Base-by-base conservation (phyloP, 2,113 vertebrate species). In the Tapirus terrestris region DNA sequence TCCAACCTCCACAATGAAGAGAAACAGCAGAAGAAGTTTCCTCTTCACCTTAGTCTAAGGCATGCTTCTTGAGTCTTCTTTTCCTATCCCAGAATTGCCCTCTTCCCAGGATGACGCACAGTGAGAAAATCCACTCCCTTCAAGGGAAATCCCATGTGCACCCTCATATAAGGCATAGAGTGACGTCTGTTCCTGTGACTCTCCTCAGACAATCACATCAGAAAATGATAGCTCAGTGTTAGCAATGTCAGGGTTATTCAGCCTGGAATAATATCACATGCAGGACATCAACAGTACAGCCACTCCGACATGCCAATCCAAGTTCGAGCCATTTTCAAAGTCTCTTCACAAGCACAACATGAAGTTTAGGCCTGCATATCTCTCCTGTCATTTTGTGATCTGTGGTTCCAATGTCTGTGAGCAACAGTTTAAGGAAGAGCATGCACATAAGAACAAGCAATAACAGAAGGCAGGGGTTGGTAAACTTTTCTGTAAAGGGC, bases 321-420 rank as follows among this genome's bases (percentile, higher is more conserved):
- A 73, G 9, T 45, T 61, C 72, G 16, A 51, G 31, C 77, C 43
- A 80, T 75, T 85, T 89, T 84, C 70, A 76, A 88, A 82, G 51
- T 91, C 36, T 94, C 60, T 43, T 91, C 65, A 63, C 4, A 76
- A 68, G 43, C 63, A 39, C 33, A n/a, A 81, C 11, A 51, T 39
- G 36, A 95, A 72, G 48, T 39, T 88, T 29, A 84, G 45, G 25
- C 17, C 51, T 88, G 10, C 27, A 33, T 39, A 45, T 18, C 70
- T 95, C 81, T 56, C 84, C 81, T 81, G 70, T 70, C 51, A 81
- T 91, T 96, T 90, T 83, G 17, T 58, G 31, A 31, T 85, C 91
- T 63, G 67, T 89, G 20, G 29, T 72, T 88, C 29, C 67, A 88
- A 67, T n/a, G 27, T 68, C 89, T 80, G 6, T 11, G 14, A 86